Conservation (phyloP, 1,140 invertebrate genomes). For the Phthorimaea operculella region DNA sequence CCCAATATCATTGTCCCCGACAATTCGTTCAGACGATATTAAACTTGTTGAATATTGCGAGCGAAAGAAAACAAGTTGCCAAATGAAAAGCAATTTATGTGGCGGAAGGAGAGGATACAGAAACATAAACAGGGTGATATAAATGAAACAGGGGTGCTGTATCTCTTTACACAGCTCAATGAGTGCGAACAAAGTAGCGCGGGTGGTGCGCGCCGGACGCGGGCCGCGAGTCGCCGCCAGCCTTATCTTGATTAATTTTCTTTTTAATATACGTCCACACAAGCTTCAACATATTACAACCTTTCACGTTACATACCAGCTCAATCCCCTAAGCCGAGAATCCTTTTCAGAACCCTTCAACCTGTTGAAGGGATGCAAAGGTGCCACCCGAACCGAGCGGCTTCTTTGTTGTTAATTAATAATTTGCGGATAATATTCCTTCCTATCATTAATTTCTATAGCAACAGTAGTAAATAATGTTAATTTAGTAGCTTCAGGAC, state of each 20-base stretch:
- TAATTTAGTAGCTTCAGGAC: background rate
- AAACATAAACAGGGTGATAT: constrained; percentile 7
- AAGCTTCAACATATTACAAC: background rate
- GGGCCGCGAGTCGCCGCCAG: background rate
- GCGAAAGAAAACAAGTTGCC: background rate
- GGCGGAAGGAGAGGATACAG: constrained; percentile 4
- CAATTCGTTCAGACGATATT: background rate
- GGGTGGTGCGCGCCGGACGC: constrained; percentile 9
- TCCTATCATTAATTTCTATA: background rate
- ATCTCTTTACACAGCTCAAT: constrained; percentile 37
- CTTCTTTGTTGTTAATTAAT: background rate
- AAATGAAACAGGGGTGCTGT: constrained; percentile 28
- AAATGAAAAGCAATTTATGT: constrained; percentile 10
- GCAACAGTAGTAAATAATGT: background rate
- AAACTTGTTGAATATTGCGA: constrained; percentile 6
- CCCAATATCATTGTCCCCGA: background rate
- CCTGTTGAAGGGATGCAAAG: background rate
- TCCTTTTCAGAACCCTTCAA: background rate
- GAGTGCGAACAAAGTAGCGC: constrained; percentile 31
- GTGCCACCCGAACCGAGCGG: background rate
- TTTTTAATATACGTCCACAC: constrained; percentile 2
- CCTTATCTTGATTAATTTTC: constrained; percentile 10
- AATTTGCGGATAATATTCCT: background rate
- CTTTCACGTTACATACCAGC: background rate
- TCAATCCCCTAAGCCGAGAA: background rate